A percentile compares a stretch with the other conserved stretches of the same genome.
phyloP scores from a whole-genome alignment of 1,140 invertebrate genomes.

The Tetraneura akinire region DNA sequence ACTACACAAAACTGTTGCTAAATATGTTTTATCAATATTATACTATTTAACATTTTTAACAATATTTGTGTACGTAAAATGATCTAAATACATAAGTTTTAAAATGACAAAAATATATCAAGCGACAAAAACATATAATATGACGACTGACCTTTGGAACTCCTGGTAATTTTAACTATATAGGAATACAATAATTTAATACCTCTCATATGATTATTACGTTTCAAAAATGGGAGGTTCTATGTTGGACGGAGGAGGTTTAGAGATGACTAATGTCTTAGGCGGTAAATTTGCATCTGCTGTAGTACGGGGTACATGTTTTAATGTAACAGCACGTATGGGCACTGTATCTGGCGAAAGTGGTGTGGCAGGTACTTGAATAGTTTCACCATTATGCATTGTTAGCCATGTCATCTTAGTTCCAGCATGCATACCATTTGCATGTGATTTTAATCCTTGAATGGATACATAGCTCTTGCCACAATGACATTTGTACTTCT shows the following conservation, averaged over 20 bases:
- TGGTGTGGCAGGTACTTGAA: constrained; percentile 37
- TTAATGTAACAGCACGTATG: constrained; percentile 27
- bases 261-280: constrained; percentile 48
- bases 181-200: constrained; percentile 41
- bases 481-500: constrained; percentile 77
- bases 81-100: constrained; percentile 29
- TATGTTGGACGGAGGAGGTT: constrained; percentile 49
- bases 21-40: constrained; percentile 11
- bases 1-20: constrained; percentile 16
- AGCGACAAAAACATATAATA: constrained; percentile 47
- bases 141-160: constrained; percentile 47
- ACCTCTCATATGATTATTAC: constrained; percentile 21
- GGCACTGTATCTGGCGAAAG: constrained; percentile 45
- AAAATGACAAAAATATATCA: constrained; percentile 45
- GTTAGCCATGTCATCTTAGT: constrained; percentile 48
- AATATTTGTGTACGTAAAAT: constrained; percentile 23
- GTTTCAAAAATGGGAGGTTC: constrained; percentile 39
- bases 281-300: constrained; percentile 27
- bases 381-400: constrained; percentile 43
- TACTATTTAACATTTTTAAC: constrained; percentile 4
- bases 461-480: constrained; percentile 80
- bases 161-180: constrained; percentile 42
- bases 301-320: constrained; percentile 38
- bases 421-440: constrained; percentile 55
- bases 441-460: constrained; percentile 74